Base-by-base conservation (phyloP, 2,797 vertebrate species). In the Serranus cabrilla region DNA sequence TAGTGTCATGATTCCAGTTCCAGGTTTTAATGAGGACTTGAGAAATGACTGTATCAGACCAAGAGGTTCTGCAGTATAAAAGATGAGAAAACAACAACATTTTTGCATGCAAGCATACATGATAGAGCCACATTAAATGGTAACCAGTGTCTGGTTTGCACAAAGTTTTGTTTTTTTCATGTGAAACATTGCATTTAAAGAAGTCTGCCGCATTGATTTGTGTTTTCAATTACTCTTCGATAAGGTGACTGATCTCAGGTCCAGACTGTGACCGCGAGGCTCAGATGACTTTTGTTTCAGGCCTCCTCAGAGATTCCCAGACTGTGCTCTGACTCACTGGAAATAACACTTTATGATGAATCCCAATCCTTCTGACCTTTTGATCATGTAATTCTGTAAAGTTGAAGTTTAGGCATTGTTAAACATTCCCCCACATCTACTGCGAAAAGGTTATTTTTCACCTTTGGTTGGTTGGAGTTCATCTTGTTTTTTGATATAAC, bases 311-410 rank as follows among this genome's bases (percentile, higher is more conserved):
- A 59, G 18, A 39, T 55, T 21, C 45, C 37, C 31, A 21, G 51
- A 68, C 40, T n/a, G 40, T 34, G 14, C 12, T 7, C 23, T 67
- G 75, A 81, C 73, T 72, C 46, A 70, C 0, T 74, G 62, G 39
- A 67, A 71, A 54, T 61, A 59, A 64, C 42, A 59, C 12, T 54
- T 57, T 34, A 20, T 65, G 57, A 64, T 62, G 21, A 54, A 51
- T 51, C 10, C 18, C 11, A 37, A 25, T 43, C 27, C 55, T 46
- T 60, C 39, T 59, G 52, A 81, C 34, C 80, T 78, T 76, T 82
- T 67, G 12, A 66, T 69, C 9, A 11, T 76, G 57, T 54, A 63
- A 76, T 49, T 83, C 71, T 68, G 39, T 68, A 43, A 64, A 62
- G 63, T 4, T 54, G 18, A 64, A 58, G 14, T 40, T 2, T 6